Evolutionary conservation across 2,888 invertebrate species (phyloP), one percentile per base, ranked within the genome.

Genomic region (Epistrophella euchroma): DNA sequence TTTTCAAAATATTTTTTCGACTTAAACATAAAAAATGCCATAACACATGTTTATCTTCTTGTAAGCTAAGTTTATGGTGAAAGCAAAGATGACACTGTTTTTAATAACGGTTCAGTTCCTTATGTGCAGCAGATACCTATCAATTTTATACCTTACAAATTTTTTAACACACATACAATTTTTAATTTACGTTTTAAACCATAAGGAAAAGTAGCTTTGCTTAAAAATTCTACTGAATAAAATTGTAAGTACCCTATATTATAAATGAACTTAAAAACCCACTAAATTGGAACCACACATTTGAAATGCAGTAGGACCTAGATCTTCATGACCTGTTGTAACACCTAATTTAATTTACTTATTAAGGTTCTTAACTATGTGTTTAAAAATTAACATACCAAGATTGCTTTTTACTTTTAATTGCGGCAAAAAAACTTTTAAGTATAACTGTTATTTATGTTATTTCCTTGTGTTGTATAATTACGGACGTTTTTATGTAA

Each of bases 1-100:
- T 56, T 56, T 28, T 32, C 11, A 5, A 17, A 35, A 35, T 15
- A 25, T 47, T 13, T 17, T 50, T 50, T 22, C 19, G 11, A 55
- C 28, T n/a, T 28, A n/a, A 28, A 55, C n/a, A 55, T 55, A 56
- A 55, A 56, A 9, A 55, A 25, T 55, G n/a, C 22, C 13, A 25
- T 9, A 55, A 7, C n/a, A 28, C 2, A 55, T 17, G n/a, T 32
- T 32, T 32, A 56, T 56, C 6, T n/a, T 28, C 28, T n/a, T 52
- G 1, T 28, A 9, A 55, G 9, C 15, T 15, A 52, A 50, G 11
- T 22, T 50, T 2, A 50, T 22, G 22, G 15, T 2, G 25, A 5
- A n/a, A n/a, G 0, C n/a, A n/a, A 9, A 17, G 45, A 9, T 17
- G 17, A 7, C 9, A 45, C 10, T n/a, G 15, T 52, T 52, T 52